Conservation (phyloP, 2,888 invertebrate genomes). For the Prostheceraeus crozeri region DNA sequence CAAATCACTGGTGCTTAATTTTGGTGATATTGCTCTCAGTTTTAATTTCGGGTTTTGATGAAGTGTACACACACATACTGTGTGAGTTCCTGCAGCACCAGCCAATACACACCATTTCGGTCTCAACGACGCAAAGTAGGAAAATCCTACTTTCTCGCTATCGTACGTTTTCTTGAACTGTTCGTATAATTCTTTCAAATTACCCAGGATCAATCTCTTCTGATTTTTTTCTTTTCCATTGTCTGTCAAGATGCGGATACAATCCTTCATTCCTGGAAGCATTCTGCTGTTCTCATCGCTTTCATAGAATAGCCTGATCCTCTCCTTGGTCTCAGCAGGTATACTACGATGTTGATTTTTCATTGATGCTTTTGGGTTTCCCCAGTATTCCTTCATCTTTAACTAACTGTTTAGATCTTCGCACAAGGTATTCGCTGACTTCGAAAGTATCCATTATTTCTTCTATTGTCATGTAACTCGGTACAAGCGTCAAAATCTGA, state of each 20-base stretch:
- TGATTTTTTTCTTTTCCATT: not conserved
- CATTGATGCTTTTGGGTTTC: too few relatives aligned
- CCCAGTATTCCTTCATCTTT: too few relatives aligned
- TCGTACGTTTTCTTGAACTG: not conserved
- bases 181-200: conserved; percentile 8
- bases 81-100: conserved; percentile 1
- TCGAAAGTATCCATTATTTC: too few relatives aligned
- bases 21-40: not conserved
- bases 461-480: too few relatives aligned
- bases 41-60: conserved; percentile 23
- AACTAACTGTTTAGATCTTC: too few relatives aligned
- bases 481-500: too few relatives aligned
- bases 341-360: too few relatives aligned
- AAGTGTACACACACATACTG: conserved; percentile 6
- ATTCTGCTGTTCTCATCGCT: not conserved
- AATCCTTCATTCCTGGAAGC: conserved; percentile 4
- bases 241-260: not conserved
- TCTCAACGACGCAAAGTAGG: not conserved
- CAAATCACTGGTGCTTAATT: not conserved
- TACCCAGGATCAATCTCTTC: not conserved
- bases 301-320: too few relatives aligned
- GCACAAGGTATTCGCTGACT: too few relatives aligned
- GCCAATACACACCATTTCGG: conserved; percentile 22
- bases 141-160: conserved; percentile 2
- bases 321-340: too few relatives aligned